Evolutionary conservation across 2,888 invertebrate genomes (phyloP).

Genomic region (Mythimna ferrago): DNA sequence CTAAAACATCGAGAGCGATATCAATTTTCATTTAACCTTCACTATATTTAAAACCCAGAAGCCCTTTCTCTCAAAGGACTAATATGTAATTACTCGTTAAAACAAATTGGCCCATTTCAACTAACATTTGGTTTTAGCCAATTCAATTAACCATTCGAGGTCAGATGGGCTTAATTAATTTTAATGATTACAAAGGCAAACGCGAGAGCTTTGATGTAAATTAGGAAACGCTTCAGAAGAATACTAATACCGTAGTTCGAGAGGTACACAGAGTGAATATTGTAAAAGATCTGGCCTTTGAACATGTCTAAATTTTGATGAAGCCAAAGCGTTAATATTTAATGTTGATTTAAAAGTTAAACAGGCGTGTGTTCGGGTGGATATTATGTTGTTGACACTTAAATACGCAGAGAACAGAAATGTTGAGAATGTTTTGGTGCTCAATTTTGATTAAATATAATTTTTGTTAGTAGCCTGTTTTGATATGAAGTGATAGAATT

Average conservation of each 20-base stretch:
- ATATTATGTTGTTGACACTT: conserved; percentile 17
- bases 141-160: conserved; percentile 45
- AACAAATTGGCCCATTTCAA: conserved; percentile 32
- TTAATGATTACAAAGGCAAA: conserved; percentile 41
- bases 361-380: not conserved
- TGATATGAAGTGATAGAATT: not conserved
- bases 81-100: conserved; percentile 27
- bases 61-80: conserved; percentile 13
- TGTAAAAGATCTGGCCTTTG: conserved; percentile 16
- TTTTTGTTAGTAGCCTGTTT: not conserved
- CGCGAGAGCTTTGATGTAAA: conserved; percentile 43
- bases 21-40: not conserved
- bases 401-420: not conserved
- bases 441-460: conserved; percentile 13
- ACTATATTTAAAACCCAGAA: conserved; percentile 15
- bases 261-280: conserved; percentile 7
- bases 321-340: conserved; percentile 19
- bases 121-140: conserved; percentile 23
- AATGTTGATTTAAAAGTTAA: conserved; percentile 26
- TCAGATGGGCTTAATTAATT: conserved; percentile 52
- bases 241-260: conserved; percentile 25
- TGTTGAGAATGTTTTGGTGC: not conserved
- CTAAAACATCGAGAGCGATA: not conserved
- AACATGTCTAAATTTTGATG: conserved; percentile 30
- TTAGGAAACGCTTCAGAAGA: conserved; percentile 37